Conservation (phyloP, 2,888 invertebrate genomes). For the Gryllus longicercus region DNA sequence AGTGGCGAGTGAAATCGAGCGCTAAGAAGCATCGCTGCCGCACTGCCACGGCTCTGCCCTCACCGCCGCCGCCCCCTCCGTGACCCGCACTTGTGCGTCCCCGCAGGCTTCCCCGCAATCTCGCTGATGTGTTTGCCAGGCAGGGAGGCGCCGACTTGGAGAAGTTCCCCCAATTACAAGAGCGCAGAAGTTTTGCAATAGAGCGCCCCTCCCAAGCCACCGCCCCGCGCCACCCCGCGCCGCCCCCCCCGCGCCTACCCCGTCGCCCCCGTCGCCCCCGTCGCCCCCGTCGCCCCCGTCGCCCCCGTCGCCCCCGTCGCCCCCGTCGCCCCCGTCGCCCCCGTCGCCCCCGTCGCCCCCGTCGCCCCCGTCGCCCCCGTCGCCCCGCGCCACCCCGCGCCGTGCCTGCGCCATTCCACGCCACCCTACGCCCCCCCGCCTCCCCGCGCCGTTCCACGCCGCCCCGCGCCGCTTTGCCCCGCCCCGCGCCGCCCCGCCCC, state of each 20-base stretch:
- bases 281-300: too few species aligned
- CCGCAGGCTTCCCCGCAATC: background rate
- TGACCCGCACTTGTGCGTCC: too few species aligned
- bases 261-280: too few species aligned
- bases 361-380: too few species aligned
- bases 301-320: too few species aligned
- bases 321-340: too few species aligned
- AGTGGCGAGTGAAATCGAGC: background rate
- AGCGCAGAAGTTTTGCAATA: slow-evolving; percentile 17
- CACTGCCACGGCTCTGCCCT: background rate
- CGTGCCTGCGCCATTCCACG: too few species aligned
- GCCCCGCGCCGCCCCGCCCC: too few species aligned
- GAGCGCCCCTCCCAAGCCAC: background rate
- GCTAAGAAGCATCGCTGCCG: background rate
- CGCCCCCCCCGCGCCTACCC: background rate
- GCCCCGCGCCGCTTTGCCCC: background rate
- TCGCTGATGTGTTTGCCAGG: slow-evolving; percentile 9
- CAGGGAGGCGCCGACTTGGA: background rate
- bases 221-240: background rate
- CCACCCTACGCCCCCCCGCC: background rate
- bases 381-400: background rate
- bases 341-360: too few species aligned
- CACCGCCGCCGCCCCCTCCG: background rate
- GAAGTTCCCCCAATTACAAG: slow-evolving; percentile 1
- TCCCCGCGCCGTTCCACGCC: background rate